Conservation (phyloP, 2,888 invertebrate species). For the Idaea dimidiata region DNA sequence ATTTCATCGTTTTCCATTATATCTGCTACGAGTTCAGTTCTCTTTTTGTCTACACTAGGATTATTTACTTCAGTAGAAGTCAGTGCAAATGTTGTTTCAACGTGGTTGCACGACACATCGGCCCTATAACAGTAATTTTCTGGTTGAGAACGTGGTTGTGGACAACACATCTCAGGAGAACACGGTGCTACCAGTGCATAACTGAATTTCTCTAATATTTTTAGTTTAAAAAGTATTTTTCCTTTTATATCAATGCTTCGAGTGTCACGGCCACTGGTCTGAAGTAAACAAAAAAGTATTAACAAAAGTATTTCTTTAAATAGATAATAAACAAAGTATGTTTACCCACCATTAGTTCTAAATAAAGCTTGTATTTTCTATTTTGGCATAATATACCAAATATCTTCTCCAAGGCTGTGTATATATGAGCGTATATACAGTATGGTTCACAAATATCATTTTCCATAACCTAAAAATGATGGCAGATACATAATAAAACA, state of each 20-base stretch:
- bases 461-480: slow-evolving; percentile 59
- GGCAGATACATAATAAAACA: slow-evolving; percentile 3
- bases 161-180: slow-evolving; percentile 41
- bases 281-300: slow-evolving; percentile 22
- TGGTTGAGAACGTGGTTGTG: slow-evolving; percentile 15
- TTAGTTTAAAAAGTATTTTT: slow-evolving; percentile 68
- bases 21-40: slow-evolving; percentile 68
- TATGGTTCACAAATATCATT: slow-evolving; percentile 73
- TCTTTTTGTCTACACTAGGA: slow-evolving; percentile 50
- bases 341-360: slow-evolving; percentile 57
- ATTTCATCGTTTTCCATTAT: slow-evolving; percentile 71
- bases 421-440: slow-evolving; percentile 70
- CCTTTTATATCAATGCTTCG: slow-evolving; percentile 64
- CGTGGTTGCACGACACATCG: slow-evolving; percentile 36
- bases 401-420: slow-evolving; percentile 72
- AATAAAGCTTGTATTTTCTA: slow-evolving; percentile 63
- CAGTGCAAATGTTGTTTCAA: slow-evolving; percentile 53
- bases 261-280: slow-evolving; percentile 65
- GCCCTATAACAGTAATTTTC: slow-evolving; percentile 59
- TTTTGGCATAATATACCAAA: slow-evolving; percentile 66
- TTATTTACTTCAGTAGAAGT: slow-evolving; percentile 43
- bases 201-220: slow-evolving; percentile 69
- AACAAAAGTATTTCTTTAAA: slow-evolving; percentile 1
- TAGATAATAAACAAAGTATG: background rate
- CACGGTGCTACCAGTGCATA: slow-evolving; percentile 69